Evolutionary conservation across 2,888 invertebrate species (phyloP).

Genomic region (Nomada hirtipes): DNA sequence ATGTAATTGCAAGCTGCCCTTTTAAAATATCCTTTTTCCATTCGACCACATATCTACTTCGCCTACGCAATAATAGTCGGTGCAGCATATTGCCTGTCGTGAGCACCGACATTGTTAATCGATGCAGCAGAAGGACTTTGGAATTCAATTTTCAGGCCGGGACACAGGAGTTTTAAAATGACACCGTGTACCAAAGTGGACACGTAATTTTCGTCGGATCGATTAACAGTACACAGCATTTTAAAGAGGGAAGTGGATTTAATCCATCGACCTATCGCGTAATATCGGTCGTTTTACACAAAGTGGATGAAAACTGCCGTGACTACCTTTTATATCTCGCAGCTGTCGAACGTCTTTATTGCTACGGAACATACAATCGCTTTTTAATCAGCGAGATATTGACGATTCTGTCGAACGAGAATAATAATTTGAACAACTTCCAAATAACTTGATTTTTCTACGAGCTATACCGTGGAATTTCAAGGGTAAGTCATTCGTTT

Average conservation of each 20-base stretch:
- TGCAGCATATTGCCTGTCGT: conserved; percentile 38
- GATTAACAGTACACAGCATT: conserved; percentile 64
- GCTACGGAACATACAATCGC: conserved; percentile 16
- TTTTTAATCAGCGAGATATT: conserved; percentile 51
- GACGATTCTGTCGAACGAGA: conserved; percentile 2
- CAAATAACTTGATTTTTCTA: too few relatives aligned
- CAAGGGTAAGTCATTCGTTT: conserved; percentile 38
- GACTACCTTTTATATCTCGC: conserved; percentile 45
- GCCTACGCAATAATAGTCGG: neutral
- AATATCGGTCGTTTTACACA: conserved; percentile 52
- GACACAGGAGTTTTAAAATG: conserved; percentile 58
- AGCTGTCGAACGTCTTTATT: conserved; percentile 39
- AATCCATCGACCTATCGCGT: conserved; percentile 53
- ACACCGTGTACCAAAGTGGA: conserved; percentile 59
- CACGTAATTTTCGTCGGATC: conserved; percentile 68
- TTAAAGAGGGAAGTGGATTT: conserved; percentile 47
- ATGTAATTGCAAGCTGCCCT: neutral
- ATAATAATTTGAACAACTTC: neutral
- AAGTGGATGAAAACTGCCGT: conserved; percentile 49
- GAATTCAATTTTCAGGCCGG: conserved; percentile 64
- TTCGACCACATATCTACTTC: neutral
- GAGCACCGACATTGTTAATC: conserved; percentile 48
- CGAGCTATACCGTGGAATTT: conserved; percentile 20
- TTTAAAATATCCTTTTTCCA: neutral
- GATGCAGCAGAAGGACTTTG: conserved; percentile 53